phyloP scores from a whole-genome alignment of 2,888 invertebrate genomes.

The Sminthurinus aureus region DNA sequence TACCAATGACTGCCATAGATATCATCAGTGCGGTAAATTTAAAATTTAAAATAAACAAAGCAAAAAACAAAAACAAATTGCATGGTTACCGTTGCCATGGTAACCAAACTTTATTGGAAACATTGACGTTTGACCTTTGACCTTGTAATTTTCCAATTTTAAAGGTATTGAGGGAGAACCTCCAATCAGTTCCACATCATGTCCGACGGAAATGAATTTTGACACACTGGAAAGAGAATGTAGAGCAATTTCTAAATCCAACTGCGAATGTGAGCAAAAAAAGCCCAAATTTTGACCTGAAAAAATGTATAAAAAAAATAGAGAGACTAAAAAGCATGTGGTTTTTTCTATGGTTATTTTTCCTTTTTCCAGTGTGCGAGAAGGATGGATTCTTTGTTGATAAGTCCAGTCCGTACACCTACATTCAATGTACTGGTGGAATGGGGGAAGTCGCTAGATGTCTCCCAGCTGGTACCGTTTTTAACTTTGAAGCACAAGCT shows the following conservation, averaged over 20 bases:
- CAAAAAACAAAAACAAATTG: too few species aligned
- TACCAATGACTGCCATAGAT: not conserved
- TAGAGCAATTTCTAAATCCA: not conserved
- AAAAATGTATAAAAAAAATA: not conserved
- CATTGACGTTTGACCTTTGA: too few species aligned
- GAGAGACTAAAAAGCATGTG: not conserved
- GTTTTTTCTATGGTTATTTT: not conserved
- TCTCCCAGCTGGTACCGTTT: not conserved
- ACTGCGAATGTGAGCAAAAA: conserved; percentile 3
- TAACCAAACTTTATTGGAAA: too few species aligned
- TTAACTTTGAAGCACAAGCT: not conserved
- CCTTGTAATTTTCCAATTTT: too few species aligned
- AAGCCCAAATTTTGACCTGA: not conserved
- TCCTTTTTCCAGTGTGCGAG: conserved; percentile 10
- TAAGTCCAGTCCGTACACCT: not conserved
- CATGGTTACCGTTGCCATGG: too few species aligned
- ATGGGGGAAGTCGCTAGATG: not conserved
- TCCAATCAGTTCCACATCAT: not conserved
- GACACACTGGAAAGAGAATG: conserved; percentile 11
- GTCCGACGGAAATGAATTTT: not conserved
- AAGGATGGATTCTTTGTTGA: conserved; percentile 11
- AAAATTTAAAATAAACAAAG: too few species aligned
- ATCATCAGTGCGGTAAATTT: too few species aligned
- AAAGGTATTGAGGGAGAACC: not conserved
- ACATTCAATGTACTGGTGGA: conserved; percentile 15